Conservation (phyloP, 2,797 vertebrate species). For the Chloroceryle inda region DNA sequence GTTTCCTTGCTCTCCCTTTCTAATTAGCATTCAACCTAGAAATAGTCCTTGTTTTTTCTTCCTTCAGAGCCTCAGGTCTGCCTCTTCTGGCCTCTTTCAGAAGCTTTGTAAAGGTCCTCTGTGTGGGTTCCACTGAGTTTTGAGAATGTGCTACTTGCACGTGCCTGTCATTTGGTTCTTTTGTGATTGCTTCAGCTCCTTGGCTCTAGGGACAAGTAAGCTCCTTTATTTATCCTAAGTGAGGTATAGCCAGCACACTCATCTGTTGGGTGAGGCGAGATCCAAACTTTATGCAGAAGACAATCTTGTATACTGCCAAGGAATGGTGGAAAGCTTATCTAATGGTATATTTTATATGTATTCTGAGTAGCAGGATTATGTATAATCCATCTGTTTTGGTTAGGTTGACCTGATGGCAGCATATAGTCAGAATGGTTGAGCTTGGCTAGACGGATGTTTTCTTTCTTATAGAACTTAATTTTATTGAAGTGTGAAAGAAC, state of each 20-base stretch:
- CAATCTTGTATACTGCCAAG: neutral
- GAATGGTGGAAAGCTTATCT: neutral
- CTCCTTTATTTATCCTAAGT: neutral
- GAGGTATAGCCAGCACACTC: neutral
- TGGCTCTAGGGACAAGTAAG: neutral
- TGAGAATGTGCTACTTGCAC: neutral
- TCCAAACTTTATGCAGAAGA: neutral
- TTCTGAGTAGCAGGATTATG: neutral
- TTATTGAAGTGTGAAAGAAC: constrained; percentile 32
- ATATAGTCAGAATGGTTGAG: neutral
- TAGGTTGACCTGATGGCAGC: neutral
- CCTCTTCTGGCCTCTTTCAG: neutral
- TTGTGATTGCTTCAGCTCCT: neutral
- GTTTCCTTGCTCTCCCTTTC: neutral
- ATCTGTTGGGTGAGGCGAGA: neutral
- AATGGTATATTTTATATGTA: neutral
- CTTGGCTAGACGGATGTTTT: neutral
- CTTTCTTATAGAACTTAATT: constrained; percentile 15
- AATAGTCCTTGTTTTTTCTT: neutral
- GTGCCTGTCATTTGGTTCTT: neutral
- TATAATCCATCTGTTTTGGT: neutral
- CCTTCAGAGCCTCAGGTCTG: neutral
- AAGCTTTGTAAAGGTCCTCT: neutral
- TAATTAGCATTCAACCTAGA: neutral
- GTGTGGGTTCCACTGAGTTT: neutral